These are phyloP conservation scores for Channa argus DNA, from an alignment of 2,113 vertebrate genomes.

Conservation along the genomic window DNA sequence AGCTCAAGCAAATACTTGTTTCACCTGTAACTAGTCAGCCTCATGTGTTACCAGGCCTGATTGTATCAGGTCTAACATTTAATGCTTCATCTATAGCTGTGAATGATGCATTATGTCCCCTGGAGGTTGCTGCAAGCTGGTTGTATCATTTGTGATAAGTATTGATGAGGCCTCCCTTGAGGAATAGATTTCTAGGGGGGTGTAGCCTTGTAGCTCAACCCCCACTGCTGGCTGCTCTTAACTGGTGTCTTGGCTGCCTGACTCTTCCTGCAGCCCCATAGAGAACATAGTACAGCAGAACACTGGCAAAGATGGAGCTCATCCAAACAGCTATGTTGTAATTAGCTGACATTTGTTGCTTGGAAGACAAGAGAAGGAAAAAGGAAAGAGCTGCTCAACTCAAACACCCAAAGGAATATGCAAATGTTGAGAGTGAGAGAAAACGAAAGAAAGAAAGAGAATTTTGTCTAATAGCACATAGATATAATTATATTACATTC, in stretches of 20 bases:
- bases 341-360: slow-evolving; percentile 82
- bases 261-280: slow-evolving; percentile 60
- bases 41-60: slow-evolving; percentile 51
- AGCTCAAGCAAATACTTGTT: slow-evolving; percentile 52
- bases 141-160: slow-evolving; percentile 75
- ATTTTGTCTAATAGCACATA: slow-evolving; percentile 58
- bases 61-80: slow-evolving; percentile 50
- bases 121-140: slow-evolving; percentile 35
- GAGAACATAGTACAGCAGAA: slow-evolving; percentile 66
- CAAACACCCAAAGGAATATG: slow-evolving; percentile 79
- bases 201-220: slow-evolving; percentile 52
- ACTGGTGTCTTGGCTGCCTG: slow-evolving; percentile 70
- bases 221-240: slow-evolving; percentile 62
- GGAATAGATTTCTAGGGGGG: slow-evolving; percentile 67
- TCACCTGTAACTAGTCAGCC: slow-evolving; percentile 32
- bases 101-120: slow-evolving; percentile 68
- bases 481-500: slow-evolving; percentile 59
- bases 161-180: slow-evolving; percentile 72
- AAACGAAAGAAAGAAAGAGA: slow-evolving; percentile 59
- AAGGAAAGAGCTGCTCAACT: slow-evolving; percentile 68
- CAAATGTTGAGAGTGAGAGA: slow-evolving; percentile 61
- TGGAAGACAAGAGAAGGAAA: slow-evolving; percentile 68
- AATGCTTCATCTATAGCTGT: slow-evolving; percentile 52
- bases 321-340: slow-evolving; percentile 78
- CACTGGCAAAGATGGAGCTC: slow-evolving; percentile 68